A percentile compares a stretch with the other conserved stretches of the same genome.
Evolutionary conservation across 1,140 invertebrate species (phyloP).

Genomic region (Andricus grossulariae): DNA sequence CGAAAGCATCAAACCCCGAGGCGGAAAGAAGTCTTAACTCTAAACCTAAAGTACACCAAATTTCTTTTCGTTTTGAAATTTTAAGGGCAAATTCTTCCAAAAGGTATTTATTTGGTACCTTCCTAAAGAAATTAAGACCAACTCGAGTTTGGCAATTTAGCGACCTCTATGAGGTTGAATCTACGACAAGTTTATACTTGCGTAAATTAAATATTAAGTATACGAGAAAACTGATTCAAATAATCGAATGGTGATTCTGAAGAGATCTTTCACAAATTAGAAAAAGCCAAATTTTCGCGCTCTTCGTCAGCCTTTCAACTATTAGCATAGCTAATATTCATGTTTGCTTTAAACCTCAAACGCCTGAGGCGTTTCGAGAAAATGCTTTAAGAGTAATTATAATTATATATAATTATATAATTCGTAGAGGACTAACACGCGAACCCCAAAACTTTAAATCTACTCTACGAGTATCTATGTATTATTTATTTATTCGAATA

Average conservation of each 20-base stretch:
- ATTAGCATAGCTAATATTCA: slow-evolving; percentile 28
- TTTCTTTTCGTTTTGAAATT: slow-evolving; percentile 60
- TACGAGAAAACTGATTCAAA: slow-evolving; percentile 37
- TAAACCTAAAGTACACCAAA: slow-evolving; percentile 65
- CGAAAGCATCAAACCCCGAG: slow-evolving; percentile 95
- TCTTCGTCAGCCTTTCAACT: slow-evolving; percentile 14
- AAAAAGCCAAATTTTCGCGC: slow-evolving; percentile 25
- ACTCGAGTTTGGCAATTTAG: background rate
- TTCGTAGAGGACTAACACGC: background rate
- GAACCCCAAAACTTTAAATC: slow-evolving; percentile 15
- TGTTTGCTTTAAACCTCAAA: slow-evolving; percentile 24
- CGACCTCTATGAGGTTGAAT: slow-evolving; percentile 11
- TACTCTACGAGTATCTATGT: slow-evolving; percentile 33
- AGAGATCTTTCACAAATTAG: background rate
- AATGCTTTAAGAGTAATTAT: slow-evolving; percentile 30
- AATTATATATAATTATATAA: slow-evolving; percentile 8
- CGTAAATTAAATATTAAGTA: background rate
- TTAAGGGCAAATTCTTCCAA: slow-evolving; percentile 48
- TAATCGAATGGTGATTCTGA: background rate
- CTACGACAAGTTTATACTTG: background rate
- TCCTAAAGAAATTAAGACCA: background rate
- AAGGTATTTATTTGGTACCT: slow-evolving; percentile 22
- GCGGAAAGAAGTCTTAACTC: slow-evolving; percentile 77
- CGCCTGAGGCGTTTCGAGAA: background rate
- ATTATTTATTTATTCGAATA: slow-evolving; percentile 43